phyloP scores from a whole-genome alignment of 2,113 vertebrate species.

The Anser cygnoides region DNA sequence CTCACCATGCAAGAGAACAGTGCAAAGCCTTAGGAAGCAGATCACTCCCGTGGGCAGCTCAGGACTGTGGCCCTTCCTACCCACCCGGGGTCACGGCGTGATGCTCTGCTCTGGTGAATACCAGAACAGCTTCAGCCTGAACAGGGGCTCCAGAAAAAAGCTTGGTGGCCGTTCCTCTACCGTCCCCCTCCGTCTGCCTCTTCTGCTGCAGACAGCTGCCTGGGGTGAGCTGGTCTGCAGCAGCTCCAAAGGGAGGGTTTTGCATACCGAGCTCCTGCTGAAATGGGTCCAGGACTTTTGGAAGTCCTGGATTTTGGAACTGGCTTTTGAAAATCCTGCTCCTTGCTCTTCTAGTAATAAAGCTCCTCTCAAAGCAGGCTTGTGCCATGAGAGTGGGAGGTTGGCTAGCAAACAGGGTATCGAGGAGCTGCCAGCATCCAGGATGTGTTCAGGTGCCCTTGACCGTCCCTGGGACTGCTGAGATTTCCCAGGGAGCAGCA shows the following conservation, averaged over 20 bases:
- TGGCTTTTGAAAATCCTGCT: neutral
- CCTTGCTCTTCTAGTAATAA: neutral
- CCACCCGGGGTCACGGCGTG: fast-evolving
- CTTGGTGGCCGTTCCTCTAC: neutral
- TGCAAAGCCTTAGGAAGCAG: neutral
- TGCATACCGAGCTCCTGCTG: neutral
- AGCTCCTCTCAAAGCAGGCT: neutral
- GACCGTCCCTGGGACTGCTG: neutral
- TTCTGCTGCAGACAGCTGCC: neutral
- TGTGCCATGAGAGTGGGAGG: neutral
- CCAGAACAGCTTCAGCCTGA: neutral
- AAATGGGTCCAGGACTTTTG: neutral
- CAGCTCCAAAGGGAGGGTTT: neutral
- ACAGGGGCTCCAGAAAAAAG: neutral
- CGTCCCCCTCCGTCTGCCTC: neutral
- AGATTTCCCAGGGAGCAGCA: neutral
- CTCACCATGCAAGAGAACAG: neutral
- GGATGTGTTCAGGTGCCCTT: neutral
- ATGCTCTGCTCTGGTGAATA: neutral
- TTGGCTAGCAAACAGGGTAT: neutral
- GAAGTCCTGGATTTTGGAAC: neutral
- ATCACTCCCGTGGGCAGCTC: no score
- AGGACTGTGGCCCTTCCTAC: neutral
- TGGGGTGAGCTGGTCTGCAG: neutral
- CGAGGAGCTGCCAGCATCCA: neutral